Evolutionary conservation across 92 coral and sea anemone genomes (phyloP).

Genomic region (Zoanthus sociatus): DNA sequence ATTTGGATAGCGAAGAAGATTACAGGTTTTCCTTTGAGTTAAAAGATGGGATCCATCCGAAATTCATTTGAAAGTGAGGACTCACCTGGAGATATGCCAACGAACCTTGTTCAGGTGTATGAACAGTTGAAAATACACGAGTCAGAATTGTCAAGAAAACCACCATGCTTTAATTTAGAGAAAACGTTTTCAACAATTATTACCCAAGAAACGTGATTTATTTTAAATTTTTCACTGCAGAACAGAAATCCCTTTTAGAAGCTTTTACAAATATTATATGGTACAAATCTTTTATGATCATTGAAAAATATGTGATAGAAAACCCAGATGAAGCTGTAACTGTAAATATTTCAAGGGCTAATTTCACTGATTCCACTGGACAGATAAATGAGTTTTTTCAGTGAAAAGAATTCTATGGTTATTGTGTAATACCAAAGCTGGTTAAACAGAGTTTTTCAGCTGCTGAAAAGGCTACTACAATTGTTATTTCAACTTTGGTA

Average conservation of each 20-base stretch:
- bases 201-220: not conserved
- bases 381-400: not conserved
- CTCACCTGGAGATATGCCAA: not conserved
- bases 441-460: too few relatives aligned
- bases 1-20: not conserved
- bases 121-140: conserved; percentile 7
- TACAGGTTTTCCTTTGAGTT: not conserved
- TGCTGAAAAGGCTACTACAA: not conserved
- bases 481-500: not conserved
- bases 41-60: not conserved
- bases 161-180: not conserved
- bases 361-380: not conserved
- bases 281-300: not conserved
- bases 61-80: not conserved
- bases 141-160: conserved; percentile 16
- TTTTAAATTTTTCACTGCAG: not conserved
- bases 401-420: not conserved
- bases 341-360: not conserved
- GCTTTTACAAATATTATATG: not conserved
- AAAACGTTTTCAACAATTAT: not conserved
- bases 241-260: not conserved
- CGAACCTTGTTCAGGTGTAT: not conserved
- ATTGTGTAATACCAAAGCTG: too few relatives aligned
- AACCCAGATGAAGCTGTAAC: not conserved
- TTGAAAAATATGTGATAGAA: not conserved